phyloP scores from a whole-genome alignment of 2,888 invertebrate genomes.

The Vesta saturnalis region DNA sequence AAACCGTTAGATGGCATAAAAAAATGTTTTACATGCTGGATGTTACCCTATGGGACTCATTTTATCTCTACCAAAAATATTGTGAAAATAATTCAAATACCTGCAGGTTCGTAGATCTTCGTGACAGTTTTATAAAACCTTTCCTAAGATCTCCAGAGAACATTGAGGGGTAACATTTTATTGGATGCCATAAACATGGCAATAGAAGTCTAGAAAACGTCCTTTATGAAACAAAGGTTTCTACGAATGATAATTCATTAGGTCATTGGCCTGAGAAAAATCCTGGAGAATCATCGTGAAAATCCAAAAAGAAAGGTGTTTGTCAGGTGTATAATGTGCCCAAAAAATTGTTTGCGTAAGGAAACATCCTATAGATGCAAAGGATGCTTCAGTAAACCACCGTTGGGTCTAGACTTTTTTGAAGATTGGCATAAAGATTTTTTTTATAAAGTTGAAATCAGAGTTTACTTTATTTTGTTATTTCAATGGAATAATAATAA shows the following conservation, averaged over 20 bases:
- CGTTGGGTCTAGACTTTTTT: too few relatives aligned
- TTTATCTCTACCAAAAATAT: too few relatives aligned
- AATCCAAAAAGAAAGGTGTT: too few relatives aligned
- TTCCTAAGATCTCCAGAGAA: not conserved
- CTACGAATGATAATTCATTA: not conserved
- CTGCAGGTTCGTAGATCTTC: not conserved
- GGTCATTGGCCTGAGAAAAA: too few relatives aligned
- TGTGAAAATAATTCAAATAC: too few relatives aligned
- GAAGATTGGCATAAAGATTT: too few relatives aligned
- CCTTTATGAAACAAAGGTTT: not conserved
- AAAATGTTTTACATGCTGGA: not conserved
- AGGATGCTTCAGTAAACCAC: not conserved
- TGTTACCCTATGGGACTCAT: not conserved
- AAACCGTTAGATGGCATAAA: too few relatives aligned
- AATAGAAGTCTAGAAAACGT: not conserved
- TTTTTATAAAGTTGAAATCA: too few relatives aligned
- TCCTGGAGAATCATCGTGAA: too few relatives aligned
- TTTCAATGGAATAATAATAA: not conserved
- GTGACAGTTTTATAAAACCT: not conserved
- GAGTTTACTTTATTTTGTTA: too few relatives aligned
- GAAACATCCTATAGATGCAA: too few relatives aligned
- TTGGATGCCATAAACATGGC: not conserved
- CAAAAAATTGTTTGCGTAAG: not conserved
- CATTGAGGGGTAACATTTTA: too few relatives aligned
- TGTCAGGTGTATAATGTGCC: not conserved